Evolutionary conservation across 2,113 vertebrate genomes (phyloP), one percentile per base, ranked within the genome.

Genomic region (Boleophthalmus pectinirostris): DNA sequence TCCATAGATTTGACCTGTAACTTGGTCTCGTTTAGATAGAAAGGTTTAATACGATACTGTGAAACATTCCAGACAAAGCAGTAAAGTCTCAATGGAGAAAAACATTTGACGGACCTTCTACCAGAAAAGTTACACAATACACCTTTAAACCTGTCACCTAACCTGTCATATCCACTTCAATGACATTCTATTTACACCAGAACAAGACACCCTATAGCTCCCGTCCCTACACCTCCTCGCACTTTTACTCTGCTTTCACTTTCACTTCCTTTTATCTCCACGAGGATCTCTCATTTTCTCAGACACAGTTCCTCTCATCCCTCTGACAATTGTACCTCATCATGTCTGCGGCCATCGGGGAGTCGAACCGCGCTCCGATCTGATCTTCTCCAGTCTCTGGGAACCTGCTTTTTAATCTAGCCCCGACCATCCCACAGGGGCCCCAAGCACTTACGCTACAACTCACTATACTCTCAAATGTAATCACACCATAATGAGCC

Each of bases 401-500:
- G 82, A 87, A 77, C 61, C 10, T 53, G 73, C 73, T 73, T 69
- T 86, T 79, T 90, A 83, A 90, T 91, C 87, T 86, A 63, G 64
- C 47, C 51, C 74, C 66, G 23, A 35, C 71, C 81, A 71, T 87
- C 87, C 76, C 74, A 2, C 4, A 12, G 74, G 80, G 78, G 85
- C 25, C 4, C 29, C 78, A 64, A 82, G 84, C 86, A 85, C 82
- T 87, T 87, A 85, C 85, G 23, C 70, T 87, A 88, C 84, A 75
- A 72, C 74, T 78, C 60, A 53, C 82, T 86, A 53, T 53, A 81
- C 84, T 77, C 85, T 87, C 81, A 80, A 82, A 85, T 83, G 83
- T 91, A 90, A 90, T 89, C 83, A 80, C 72, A 10, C 64, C 11
- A 70, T 93, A 88, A 91, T 89, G 87, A 90, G 86, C 77, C 75